Percentiles rank a stretch among this genome's conserved stretches.
Evolutionary conservation across 2,113 vertebrate genomes (phyloP).

Genomic region (Dendropsophus ebraccatus): DNA sequence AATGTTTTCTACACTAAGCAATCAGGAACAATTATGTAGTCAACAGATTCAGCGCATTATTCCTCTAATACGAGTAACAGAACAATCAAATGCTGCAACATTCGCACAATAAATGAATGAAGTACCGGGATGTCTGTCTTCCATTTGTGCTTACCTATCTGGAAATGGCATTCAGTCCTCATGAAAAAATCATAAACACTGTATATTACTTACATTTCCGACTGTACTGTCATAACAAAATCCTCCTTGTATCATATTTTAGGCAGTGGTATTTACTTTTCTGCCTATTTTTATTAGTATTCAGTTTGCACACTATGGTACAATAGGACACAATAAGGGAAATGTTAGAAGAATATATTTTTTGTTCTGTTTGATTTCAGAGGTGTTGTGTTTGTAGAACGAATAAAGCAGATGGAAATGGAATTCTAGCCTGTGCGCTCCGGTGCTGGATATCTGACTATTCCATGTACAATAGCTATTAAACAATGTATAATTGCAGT

Average conservation of each 20-base stretch:
- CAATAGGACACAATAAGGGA: background rate
- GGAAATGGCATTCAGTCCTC: background rate
- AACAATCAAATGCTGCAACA: background rate
- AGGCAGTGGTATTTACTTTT: background rate
- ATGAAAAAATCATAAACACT: background rate
- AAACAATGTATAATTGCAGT: background rate
- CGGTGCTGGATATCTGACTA: background rate
- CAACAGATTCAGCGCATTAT: background rate
- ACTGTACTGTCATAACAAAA: slow-evolving; percentile 5
- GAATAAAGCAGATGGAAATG: background rate
- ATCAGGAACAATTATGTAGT: slow-evolving; percentile 28
- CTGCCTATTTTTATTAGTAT: background rate
- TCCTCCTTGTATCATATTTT: background rate
- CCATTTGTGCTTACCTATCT: background rate
- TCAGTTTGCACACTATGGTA: background rate
- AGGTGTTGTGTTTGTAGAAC: background rate
- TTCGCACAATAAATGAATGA: slow-evolving; percentile 4
- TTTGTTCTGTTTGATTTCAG: background rate
- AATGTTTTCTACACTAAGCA: slow-evolving; percentile 4
- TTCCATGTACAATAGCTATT: background rate
- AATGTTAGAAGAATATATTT: background rate
- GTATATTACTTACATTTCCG: background rate
- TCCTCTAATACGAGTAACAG: background rate
- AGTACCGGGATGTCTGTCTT: background rate
- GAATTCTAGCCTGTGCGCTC: background rate